Conservation (phyloP, 2,888 invertebrate species). For the Balanococcus diminutus region DNA sequence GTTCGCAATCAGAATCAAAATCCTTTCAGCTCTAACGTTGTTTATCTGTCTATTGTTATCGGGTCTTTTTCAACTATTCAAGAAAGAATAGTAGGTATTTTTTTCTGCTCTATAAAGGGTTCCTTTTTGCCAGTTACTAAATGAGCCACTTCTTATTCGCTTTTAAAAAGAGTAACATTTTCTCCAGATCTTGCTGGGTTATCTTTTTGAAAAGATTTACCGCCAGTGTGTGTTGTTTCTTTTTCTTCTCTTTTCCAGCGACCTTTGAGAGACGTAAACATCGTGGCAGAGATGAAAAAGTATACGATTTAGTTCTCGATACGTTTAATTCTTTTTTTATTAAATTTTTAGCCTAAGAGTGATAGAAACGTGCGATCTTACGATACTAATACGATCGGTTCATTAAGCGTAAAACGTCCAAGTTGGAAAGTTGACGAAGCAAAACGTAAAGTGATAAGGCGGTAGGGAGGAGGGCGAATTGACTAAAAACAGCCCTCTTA, state of each 20-base stretch:
- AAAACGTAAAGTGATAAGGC: slow-evolving; percentile 10
- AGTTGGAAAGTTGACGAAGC: slow-evolving; percentile 47
- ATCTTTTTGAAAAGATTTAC: not conserved
- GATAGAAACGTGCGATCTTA: not conserved
- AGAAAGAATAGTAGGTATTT: slow-evolving; percentile 10
- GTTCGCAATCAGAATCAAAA: slow-evolving; percentile 45
- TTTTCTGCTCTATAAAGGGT: slow-evolving; percentile 37
- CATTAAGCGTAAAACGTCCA: slow-evolving; percentile 54
- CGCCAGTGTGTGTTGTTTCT: no score
- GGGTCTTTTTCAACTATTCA: slow-evolving; percentile 34
- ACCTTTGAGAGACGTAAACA: no score
- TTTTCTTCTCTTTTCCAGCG: not conserved
- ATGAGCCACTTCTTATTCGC: slow-evolving; percentile 46
- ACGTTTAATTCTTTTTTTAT: not conserved
- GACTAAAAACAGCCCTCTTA: slow-evolving; percentile 49
- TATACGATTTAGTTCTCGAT: not conserved
- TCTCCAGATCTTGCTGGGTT: not conserved
- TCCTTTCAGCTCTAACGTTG: slow-evolving; percentile 48
- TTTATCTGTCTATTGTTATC: slow-evolving; percentile 50
- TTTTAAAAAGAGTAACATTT: slow-evolving; percentile 32
- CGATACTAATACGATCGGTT: slow-evolving; percentile 42
- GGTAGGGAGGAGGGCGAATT: not conserved
- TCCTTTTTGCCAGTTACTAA: slow-evolving; percentile 38
- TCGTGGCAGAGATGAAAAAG: slow-evolving; percentile 11
- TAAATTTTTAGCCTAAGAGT: not conserved